Evolutionary conservation across 1,140 invertebrate genomes (phyloP).

Genomic region (Lerema accius): DNA sequence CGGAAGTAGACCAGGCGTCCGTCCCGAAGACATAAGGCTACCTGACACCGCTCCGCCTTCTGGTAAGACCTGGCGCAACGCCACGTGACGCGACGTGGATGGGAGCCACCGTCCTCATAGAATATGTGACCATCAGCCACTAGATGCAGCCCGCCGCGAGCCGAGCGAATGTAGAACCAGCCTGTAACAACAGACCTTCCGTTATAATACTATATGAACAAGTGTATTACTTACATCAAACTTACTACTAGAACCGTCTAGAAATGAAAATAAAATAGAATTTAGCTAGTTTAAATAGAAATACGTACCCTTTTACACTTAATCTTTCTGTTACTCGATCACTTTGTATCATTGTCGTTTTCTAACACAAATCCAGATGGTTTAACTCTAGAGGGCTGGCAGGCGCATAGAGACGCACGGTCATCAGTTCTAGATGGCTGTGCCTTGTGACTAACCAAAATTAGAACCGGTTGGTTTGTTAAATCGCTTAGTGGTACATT

Average conservation of each 20-base stretch:
- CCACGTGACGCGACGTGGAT: slow-evolving; percentile 77
- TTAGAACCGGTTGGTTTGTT: slow-evolving; percentile 1
- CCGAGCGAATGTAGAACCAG: slow-evolving; percentile 81
- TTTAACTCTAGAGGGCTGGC: slow-evolving; percentile 28
- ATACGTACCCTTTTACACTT: slow-evolving; percentile 2
- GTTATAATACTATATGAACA: slow-evolving; percentile 23
- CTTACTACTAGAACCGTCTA: background rate
- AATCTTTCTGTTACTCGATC: background rate
- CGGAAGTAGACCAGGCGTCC: slow-evolving; percentile 76
- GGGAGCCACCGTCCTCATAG: slow-evolving; percentile 79
- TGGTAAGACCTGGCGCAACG: slow-evolving; percentile 78
- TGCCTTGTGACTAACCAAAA: slow-evolving; percentile 11
- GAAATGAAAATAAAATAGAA: background rate
- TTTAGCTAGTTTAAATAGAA: slow-evolving; percentile 10
- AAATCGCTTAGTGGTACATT: background rate
- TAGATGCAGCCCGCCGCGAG: slow-evolving; percentile 74
- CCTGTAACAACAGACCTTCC: slow-evolving; percentile 60
- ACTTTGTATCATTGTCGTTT: background rate
- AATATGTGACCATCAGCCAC: slow-evolving; percentile 79
- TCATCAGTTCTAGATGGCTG: slow-evolving; percentile 26
- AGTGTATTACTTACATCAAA: background rate
- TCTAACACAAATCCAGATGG: slow-evolving; percentile 15
- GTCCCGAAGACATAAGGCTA: slow-evolving; percentile 75
- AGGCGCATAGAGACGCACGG: slow-evolving; percentile 12
- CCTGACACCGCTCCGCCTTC: slow-evolving; percentile 78